Evolutionary conservation across 2,888 invertebrate genomes (phyloP).

Genomic region (Tuberolachnus salignus): DNA sequence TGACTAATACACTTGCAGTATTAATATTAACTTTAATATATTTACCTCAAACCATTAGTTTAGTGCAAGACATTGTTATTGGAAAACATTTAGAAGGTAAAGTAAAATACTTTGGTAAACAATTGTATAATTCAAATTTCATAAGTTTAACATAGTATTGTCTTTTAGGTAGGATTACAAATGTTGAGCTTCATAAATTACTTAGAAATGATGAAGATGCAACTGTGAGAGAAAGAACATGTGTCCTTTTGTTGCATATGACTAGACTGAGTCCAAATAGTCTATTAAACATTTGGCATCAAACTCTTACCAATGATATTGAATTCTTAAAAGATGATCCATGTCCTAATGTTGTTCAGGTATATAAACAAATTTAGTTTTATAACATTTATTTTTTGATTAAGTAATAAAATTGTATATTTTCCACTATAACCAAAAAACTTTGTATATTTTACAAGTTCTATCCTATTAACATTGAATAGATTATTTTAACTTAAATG

Average conservation of each 20-base stretch:
- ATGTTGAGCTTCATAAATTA: constrained; percentile 48
- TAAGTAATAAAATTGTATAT: background rate
- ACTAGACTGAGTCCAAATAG: constrained; percentile 73
- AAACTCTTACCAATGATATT: constrained; percentile 68
- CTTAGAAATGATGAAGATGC: constrained; percentile 37
- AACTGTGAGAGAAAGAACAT: constrained; percentile 61
- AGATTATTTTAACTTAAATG: too few species aligned
- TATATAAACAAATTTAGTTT: constrained; percentile 1
- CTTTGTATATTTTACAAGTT: too few species aligned
- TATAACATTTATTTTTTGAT: background rate
- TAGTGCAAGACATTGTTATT: constrained; percentile 75
- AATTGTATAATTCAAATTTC: too few species aligned
- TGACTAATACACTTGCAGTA: constrained; percentile 47
- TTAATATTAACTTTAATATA: constrained; percentile 45
- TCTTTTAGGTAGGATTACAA: constrained; percentile 38
- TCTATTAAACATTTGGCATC: constrained; percentile 70
- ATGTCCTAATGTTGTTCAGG: constrained; percentile 48
- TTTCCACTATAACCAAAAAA: too few species aligned
- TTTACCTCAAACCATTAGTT: constrained; percentile 75
- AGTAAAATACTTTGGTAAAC: too few species aligned
- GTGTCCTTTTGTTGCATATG: constrained; percentile 74
- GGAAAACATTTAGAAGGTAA: constrained; percentile 58
- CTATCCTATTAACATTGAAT: too few species aligned
- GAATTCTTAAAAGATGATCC: constrained; percentile 71
- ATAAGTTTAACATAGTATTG: background rate